These are phyloP conservation scores for Lacanobia wlatinum DNA, from an alignment of 2,888 invertebrate genomes.

Conservation along the genomic window DNA sequence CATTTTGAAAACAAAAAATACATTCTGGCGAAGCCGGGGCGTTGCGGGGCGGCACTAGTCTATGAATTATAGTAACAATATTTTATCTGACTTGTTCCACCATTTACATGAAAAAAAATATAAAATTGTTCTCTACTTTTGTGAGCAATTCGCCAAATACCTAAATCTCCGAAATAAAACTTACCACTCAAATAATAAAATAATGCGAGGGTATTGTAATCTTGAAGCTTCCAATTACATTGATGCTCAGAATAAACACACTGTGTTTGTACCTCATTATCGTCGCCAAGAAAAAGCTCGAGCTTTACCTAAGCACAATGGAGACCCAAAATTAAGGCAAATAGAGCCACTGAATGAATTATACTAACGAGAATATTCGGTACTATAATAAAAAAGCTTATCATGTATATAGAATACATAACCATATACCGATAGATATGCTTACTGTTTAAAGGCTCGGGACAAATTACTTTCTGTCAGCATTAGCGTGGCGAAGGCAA, in stretches of 20 bases:
- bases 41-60: too few species aligned
- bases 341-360: constrained; percentile 25
- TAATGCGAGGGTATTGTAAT: background rate
- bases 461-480: too few species aligned
- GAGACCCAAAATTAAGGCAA: constrained; percentile 21
- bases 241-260: constrained; percentile 10
- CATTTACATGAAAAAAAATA: background rate
- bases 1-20: too few species aligned
- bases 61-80: too few species aligned
- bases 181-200: background rate
- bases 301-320: constrained; percentile 27
- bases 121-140: background rate
- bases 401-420: too few species aligned
- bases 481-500: too few species aligned
- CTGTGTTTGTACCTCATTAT: constrained; percentile 24
- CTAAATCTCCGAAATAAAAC: background rate
- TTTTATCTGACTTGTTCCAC: background rate
- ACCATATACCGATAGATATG: too few species aligned
- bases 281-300: background rate
- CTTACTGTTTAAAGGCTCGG: too few species aligned
- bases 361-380: constrained; percentile 17
- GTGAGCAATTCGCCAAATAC: constrained; percentile 1
- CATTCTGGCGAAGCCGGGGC: too few species aligned
- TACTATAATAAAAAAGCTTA: background rate
- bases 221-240: background rate